phyloP scores from a whole-genome alignment of 2,797 vertebrate species.

The Megalops cyprinoides region DNA sequence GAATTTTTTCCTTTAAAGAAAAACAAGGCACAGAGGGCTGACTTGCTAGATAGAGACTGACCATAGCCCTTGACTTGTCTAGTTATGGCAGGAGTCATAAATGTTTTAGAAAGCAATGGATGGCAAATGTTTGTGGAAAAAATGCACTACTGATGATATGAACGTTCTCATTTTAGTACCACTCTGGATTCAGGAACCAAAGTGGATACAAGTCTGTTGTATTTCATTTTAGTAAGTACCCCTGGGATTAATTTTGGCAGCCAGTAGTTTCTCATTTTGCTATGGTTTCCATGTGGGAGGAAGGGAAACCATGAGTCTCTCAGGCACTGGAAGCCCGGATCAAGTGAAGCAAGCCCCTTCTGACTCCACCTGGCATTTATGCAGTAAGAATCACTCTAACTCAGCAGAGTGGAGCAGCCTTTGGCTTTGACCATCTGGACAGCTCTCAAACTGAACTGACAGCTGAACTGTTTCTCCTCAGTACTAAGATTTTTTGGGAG shows the following conservation, averaged over 20 bases:
- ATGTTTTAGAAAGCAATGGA: neutral
- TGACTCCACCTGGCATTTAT: too few species aligned
- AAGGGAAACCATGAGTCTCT: slow-evolving; percentile 24
- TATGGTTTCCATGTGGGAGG: too few species aligned
- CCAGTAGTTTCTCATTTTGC: too few species aligned
- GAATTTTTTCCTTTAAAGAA: too few species aligned
- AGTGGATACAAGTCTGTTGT: too few species aligned
- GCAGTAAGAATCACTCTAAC: neutral
- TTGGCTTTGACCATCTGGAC: slow-evolving; percentile 8
- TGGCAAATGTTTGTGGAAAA: neutral
- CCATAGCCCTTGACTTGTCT: too few species aligned
- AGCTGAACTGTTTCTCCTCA: neutral
- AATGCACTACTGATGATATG: neutral
- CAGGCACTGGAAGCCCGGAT: neutral
- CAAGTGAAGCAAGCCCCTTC: neutral
- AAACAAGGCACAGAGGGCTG: too few species aligned
- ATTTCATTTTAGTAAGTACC: too few species aligned
- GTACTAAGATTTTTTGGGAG: neutral
- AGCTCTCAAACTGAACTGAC: neutral
- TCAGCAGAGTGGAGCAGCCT: neutral
- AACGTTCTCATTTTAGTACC: too few species aligned
- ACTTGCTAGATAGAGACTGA: too few species aligned
- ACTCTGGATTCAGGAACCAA: too few species aligned
- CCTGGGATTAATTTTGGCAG: too few species aligned
- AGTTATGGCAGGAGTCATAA: neutral